Conservation (phyloP, 2,888 invertebrate species). For the Plusia festucae region DNA sequence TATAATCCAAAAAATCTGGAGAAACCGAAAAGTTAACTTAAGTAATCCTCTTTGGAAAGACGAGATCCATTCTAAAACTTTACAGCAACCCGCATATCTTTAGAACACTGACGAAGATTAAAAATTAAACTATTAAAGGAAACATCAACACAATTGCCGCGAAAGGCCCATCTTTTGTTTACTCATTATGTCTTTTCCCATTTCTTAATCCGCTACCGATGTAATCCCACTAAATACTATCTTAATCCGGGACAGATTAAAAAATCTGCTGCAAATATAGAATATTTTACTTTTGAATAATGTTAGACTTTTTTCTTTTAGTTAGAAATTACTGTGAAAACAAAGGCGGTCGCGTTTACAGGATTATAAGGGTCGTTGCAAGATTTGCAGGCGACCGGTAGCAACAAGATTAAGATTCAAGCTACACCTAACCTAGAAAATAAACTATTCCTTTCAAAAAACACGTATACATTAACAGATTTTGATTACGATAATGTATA, state of each 20-base stretch:
- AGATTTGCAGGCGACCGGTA: slow-evolving; percentile 19
- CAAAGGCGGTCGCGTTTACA: slow-evolving; percentile 41
- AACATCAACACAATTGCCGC: slow-evolving; percentile 37
- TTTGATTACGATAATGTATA: not conserved
- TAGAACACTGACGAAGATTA: slow-evolving; percentile 31
- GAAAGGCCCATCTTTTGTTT: slow-evolving; percentile 29
- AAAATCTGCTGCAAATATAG: slow-evolving; percentile 29
- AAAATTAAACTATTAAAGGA: slow-evolving; percentile 22
- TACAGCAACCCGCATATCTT: slow-evolving; percentile 49
- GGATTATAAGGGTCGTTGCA: slow-evolving; percentile 38
- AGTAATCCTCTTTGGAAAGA: slow-evolving; percentile 26
- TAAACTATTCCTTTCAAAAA: not conserved
- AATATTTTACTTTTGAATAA: slow-evolving; percentile 31
- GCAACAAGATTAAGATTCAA: slow-evolving; percentile 21
- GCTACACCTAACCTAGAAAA: not conserved
- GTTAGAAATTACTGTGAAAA: slow-evolving; percentile 20
- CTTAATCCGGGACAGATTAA: slow-evolving; percentile 20
- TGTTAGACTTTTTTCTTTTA: slow-evolving; percentile 16
- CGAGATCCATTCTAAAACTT: slow-evolving; percentile 14
- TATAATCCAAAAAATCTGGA: slow-evolving; percentile 6
- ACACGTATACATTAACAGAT: not conserved
- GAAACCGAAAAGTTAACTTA: slow-evolving; percentile 4
- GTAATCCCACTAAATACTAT: slow-evolving; percentile 27
- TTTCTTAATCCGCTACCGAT: slow-evolving; percentile 25
- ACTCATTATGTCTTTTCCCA: slow-evolving; percentile 13